Percentiles rank a stretch among this genome's conserved stretches.
Evolutionary conservation across 2,888 invertebrate genomes (phyloP).

Genomic region (Melanostoma scalare): DNA sequence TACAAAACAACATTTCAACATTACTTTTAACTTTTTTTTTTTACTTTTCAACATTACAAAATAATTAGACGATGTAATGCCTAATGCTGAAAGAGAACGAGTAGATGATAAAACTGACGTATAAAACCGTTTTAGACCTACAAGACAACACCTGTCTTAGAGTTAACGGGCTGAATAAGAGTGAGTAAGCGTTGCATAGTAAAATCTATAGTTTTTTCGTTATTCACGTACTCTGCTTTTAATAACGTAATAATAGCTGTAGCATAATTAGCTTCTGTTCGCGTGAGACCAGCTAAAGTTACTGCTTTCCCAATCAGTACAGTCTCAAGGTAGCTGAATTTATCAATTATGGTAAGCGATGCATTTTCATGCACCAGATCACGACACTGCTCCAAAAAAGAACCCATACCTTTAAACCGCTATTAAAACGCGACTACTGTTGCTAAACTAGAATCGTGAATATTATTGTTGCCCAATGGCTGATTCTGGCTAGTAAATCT

Average conservation of each 20-base stretch:
- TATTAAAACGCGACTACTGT: conserved; percentile 21
- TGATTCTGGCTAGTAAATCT: neutral
- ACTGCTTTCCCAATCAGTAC: conserved; percentile 37
- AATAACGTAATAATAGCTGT: conserved; percentile 38
- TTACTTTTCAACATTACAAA: neutral
- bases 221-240: conserved; percentile 46
- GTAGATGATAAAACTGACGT: neutral
- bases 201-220: conserved; percentile 33
- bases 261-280: conserved; percentile 35
- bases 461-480: neutral
- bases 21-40: no score
- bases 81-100: conserved; percentile 12
- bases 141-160: conserved; percentile 12
- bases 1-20: neutral
- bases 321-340: conserved; percentile 44
- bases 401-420: conserved; percentile 35
- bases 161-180: conserved; percentile 21
- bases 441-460: neutral
- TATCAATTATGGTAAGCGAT: conserved; percentile 38
- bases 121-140: neutral
- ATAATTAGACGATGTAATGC: neutral
- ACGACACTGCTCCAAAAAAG: conserved; percentile 21
- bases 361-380: conserved; percentile 35
- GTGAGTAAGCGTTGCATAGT: conserved; percentile 44
- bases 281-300: conserved; percentile 47